Percentiles rank a stretch among this genome's conserved stretches.
Conservation (phyloP, 2,113 vertebrate species). For the Mungos mungo region DNA sequence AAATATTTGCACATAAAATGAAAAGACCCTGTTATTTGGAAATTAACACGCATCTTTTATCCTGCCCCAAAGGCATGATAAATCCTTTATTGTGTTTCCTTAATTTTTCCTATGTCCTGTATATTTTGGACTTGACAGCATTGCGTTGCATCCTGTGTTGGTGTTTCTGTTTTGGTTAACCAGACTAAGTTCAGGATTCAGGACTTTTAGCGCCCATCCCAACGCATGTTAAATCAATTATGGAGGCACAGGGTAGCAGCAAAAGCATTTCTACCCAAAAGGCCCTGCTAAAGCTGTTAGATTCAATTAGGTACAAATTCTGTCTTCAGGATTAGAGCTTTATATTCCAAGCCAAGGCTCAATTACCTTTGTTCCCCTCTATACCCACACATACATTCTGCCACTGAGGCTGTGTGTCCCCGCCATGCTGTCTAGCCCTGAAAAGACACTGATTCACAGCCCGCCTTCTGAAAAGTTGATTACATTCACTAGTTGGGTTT, state of each 20-base stretch:
- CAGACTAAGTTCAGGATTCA: conserved; percentile 58
- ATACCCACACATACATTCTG: neutral
- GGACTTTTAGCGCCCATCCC: conserved; percentile 20
- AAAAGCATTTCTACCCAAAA: conserved; percentile 49
- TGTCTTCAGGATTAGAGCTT: conserved; percentile 8
- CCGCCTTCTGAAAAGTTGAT: conserved; percentile 47
- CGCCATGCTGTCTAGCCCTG: neutral
- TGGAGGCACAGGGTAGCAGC: conserved; percentile 39
- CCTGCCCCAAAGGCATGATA: conserved; percentile 57
- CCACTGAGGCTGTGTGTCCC: neutral
- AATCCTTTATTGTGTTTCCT: conserved; percentile 68
- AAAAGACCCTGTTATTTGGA: conserved; percentile 71
- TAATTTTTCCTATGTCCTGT: conserved; percentile 67
- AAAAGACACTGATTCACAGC: neutral
- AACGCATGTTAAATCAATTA: conserved; percentile 74
- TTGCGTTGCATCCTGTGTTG: conserved; percentile 54
- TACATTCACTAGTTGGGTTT: conserved; percentile 48
- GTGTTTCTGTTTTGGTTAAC: conserved; percentile 72
- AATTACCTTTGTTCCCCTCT: conserved; percentile 14
- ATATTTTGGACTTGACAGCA: conserved; percentile 70
- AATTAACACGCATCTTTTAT: conserved; percentile 73
- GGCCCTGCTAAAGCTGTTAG: conserved; percentile 48
- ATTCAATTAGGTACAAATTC: conserved; percentile 58
- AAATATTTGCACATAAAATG: conserved; percentile 73
- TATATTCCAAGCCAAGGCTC: conserved; percentile 48